Base-by-base conservation (phyloP, 1,140 invertebrate genomes). In the Sipha flava region DNA sequence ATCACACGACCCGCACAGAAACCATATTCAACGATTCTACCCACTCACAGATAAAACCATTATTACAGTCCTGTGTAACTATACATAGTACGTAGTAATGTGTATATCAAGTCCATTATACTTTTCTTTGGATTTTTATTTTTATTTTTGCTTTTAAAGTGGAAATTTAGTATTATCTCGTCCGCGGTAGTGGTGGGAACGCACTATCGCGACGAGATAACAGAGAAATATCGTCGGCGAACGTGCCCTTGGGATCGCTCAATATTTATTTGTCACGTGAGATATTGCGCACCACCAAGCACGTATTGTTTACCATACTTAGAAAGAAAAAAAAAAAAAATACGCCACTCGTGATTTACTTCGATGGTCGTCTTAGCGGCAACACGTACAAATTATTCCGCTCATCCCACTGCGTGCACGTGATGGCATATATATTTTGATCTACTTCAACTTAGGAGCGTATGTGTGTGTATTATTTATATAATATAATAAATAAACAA, bases 301-400 rank as follows among this genome's bases (percentile, higher is more conserved):
- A 37, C 31, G 49, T 43, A 77, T 77, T 77, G 73, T 77, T 77
- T 57, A 57, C 73, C 23, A 57, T 57, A 43, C 73, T 73, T 37
- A 9, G 21, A 16, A 2, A n/a, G 3, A 5, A 16, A 29, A 31
- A 59, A 29, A 16, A 3, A 26, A 57, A 12, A 10, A 7, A 29
- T 5, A 31, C 3, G 54, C 21, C 2, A 54, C 49, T 54, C 23
- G 12, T 43, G 10, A n/a, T n/a, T 12, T 12, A 43, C 9, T 43
- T 12, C 40, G 9, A 43, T 18, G 54, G 12, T 3, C 10, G 23
- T 31, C 54, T 18, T 57, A 57, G n/a, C 45, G 45, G 3, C 29
- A 16, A 29, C 14, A 57, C 54, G 54, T 57, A 57, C 54, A 26
- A 57, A 57, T 10, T 26, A n/a, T n/a, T n/a, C n/a, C n/a, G n/a